A percentile compares a stretch with the other conserved stretches of the same genome.
Conservation (phyloP, 2,888 invertebrate species). For the Auanema sp. region DNA sequence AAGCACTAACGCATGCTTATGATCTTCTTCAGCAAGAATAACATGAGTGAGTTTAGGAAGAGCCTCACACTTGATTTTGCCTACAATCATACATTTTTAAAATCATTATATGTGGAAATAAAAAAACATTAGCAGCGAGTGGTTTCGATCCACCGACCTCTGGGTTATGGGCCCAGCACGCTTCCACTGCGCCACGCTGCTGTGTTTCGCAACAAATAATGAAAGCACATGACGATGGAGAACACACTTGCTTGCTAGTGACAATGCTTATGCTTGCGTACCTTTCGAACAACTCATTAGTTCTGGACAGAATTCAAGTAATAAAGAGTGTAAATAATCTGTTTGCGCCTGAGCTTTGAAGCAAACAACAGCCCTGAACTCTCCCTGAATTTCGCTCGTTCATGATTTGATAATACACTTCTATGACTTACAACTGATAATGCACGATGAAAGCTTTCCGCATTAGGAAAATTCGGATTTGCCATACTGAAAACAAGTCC, state of each 20-base stretch:
- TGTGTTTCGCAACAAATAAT: background rate
- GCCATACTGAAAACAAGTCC: conserved; percentile 65
- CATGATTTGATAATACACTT: background rate
- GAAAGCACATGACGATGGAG: background rate
- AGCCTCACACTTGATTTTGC: conserved; percentile 54
- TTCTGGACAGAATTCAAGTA: conserved; percentile 52
- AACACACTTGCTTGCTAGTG: background rate
- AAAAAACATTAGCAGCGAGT: conserved; percentile 6
- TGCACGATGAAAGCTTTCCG: conserved; percentile 39
- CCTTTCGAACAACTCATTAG: conserved; percentile 42
- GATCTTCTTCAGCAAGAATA: conserved; percentile 64
- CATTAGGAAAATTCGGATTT: conserved; percentile 53
- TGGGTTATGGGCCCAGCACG: background rate
- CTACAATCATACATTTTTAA: too few relatives aligned
- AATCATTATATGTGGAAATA: too few relatives aligned
- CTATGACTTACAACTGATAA: conserved; percentile 27
- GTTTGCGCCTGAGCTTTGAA: conserved; percentile 54
- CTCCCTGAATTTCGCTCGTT: conserved; percentile 59
- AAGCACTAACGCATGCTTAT: conserved; percentile 52
- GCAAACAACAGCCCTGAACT: conserved; percentile 65
- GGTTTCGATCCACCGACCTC: conserved; percentile 4
- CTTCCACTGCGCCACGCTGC: background rate
- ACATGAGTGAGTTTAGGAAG: conserved; percentile 65
- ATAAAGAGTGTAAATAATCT: conserved; percentile 43
- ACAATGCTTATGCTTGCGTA: conserved; percentile 6